A percentile compares a stretch with the other conserved stretches of the same genome.
phyloP scores from a whole-genome alignment of 2,113 vertebrate genomes.

The Cervus canadensis region DNA sequence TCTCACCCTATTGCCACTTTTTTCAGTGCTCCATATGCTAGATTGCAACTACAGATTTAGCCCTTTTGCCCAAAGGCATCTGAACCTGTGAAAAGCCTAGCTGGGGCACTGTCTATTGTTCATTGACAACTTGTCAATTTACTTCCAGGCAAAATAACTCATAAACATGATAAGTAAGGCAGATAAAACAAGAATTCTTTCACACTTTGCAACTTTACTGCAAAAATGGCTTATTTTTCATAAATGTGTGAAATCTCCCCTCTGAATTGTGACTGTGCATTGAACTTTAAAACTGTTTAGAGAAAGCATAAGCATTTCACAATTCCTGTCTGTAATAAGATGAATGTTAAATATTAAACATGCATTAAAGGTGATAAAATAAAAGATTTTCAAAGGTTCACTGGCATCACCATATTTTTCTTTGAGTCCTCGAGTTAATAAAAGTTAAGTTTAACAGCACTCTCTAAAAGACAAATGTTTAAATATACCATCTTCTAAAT shows the following conservation, averaged over 20 bases:
- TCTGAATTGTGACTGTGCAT: conserved; percentile 86
- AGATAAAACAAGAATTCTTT: conserved; percentile 88
- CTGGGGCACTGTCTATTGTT: conserved; percentile 88
- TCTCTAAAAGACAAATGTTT: conserved; percentile 76
- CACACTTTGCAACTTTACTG: conserved; percentile 87
- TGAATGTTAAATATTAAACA: conserved; percentile 86
- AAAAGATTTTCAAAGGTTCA: conserved; percentile 79
- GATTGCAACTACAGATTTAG: conserved; percentile 85
- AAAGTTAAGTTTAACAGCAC: conserved; percentile 74
- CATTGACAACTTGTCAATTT: conserved; percentile 92
- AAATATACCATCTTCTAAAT: conserved; percentile 67
- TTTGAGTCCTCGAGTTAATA: conserved; percentile 78
- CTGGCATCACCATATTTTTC: conserved; percentile 68
- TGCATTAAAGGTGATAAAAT: conserved; percentile 82
- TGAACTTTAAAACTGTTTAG: conserved; percentile 86
- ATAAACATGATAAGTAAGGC: conserved; percentile 88
- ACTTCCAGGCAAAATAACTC: conserved; percentile 89
- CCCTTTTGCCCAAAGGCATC: conserved; percentile 88
- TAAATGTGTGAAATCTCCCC: conserved; percentile 86
- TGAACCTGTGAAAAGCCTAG: conserved; percentile 92
- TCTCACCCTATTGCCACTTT: conserved; percentile 86
- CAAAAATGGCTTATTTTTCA: conserved; percentile 84
- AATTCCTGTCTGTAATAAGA: conserved; percentile 81
- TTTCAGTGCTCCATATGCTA: conserved; percentile 86
- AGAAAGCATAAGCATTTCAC: conserved; percentile 77